A percentile compares a stretch with the other conserved stretches of the same genome.
phyloP scores from a whole-genome alignment of 1,140 invertebrate species.

The Ceratina calcarata region DNA sequence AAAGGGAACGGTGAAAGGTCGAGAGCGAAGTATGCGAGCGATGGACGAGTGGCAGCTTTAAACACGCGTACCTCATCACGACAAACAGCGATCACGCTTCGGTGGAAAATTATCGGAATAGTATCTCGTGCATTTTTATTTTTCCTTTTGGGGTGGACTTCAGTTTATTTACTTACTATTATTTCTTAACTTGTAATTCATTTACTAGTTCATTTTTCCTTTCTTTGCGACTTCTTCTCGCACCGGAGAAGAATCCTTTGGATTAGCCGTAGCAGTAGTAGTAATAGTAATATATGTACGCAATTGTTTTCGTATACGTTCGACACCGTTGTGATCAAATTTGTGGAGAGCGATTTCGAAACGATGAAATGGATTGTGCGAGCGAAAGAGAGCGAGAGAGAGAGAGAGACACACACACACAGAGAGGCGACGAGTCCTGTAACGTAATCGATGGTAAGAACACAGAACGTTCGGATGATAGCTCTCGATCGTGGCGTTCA shows the following conservation, averaged over 20 bases:
- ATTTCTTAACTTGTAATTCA: constrained; percentile 36
- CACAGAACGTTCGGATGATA: constrained; percentile 53
- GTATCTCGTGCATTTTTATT: not conserved
- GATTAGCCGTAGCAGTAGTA: not conserved
- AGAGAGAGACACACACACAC: constrained; percentile 24
- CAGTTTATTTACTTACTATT: constrained; percentile 33
- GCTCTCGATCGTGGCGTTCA: constrained; percentile 66
- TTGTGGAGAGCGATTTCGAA: not conserved
- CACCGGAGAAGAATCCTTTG: constrained; percentile 9
- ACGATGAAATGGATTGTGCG: not conserved
- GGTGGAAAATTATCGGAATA: constrained; percentile 9
- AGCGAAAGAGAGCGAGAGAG: constrained; percentile 20
- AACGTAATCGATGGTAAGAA: not conserved
- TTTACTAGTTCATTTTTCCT: constrained; percentile 25
- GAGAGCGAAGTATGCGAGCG: constrained; percentile 18
- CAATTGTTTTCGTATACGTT: constrained; percentile 50
- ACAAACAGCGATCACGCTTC: not conserved
- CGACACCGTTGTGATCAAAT: constrained; percentile 50
- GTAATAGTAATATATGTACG: constrained; percentile 28
- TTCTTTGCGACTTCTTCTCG: constrained; percentile 21
- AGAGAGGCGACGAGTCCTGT: constrained; percentile 1
- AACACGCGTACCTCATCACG: not conserved
- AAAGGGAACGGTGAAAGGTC: not conserved
- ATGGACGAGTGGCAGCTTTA: not conserved
- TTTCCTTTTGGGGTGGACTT: not conserved